Evolutionary conservation across 2,888 invertebrate species (phyloP), one percentile per base, ranked within the genome.

Genomic region (Morpho deidamia): DNA sequence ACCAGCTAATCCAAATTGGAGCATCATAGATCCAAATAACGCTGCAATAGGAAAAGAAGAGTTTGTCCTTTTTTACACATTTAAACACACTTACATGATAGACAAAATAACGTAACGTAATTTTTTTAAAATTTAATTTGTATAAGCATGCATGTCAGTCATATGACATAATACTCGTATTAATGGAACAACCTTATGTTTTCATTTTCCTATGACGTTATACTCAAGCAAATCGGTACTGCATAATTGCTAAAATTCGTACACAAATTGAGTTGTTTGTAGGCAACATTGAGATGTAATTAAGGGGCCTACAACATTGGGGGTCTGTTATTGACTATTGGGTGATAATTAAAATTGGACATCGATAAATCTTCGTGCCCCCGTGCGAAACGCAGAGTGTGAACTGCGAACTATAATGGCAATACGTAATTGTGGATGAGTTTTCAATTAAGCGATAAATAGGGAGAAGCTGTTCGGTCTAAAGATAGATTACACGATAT

Each of bases 281-380:
- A 55, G 53, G 56, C 2, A 61, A 53, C 50, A 55, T 48, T 60
- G 60, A 57, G 55, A 55, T 51, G 43, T 64, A 62, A 67, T 64
- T 62, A 62, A 44, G 50, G 55, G 58, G 55, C 7, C 7, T 37
- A 37, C 37, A 37, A 23, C 23, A 23, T 23, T 23, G 23, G 23
- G n/a, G 23, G 23, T 23, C 37, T 37, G 60, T 66, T 68, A 68
- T 74, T 70, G 71, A 70, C 70, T 76, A 79, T 79, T 68, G 78
- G 68, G 76, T 76, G 82, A 72, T 83, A 83, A 83, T 83, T 83
- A 82, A 83, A 83, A 82, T 72, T 53, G 71, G 65, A 65, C 68
- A 64, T 62, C 76, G 73, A 84, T 84, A 83, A 83, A 83, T 84
- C 83, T 83, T 78, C 75, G 44, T 50, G 50, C 69, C 68, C 23